Conservation (phyloP, 2,888 invertebrate genomes). For the Mythimna impura region DNA sequence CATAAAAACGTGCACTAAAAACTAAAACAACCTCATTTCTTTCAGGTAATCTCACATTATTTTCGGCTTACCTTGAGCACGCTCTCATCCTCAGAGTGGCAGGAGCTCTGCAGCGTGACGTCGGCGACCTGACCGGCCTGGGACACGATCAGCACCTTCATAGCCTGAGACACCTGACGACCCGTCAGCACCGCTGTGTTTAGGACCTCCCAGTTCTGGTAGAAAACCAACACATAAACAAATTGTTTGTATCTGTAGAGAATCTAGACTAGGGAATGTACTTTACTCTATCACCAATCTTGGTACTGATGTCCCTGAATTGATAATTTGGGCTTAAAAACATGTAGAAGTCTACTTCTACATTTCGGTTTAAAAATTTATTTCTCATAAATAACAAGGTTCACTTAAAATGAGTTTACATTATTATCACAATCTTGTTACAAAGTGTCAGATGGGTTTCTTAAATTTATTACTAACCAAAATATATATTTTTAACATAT, state of each 20-base stretch:
- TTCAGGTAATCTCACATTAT: neutral
- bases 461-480: too few species aligned
- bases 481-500: too few species aligned
- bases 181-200: conserved; percentile 99
- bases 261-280: neutral
- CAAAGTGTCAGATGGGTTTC: too few species aligned
- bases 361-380: too few species aligned
- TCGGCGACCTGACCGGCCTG: conserved; percentile 98
- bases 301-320: neutral
- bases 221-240: conserved; percentile 56
- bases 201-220: conserved; percentile 98
- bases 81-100: conserved; percentile 98
- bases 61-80: conserved; percentile 95
- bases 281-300: neutral
- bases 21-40: too few species aligned
- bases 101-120: conserved; percentile 98
- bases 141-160: conserved; percentile 98
- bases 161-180: conserved; percentile 97
- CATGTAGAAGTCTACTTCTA: too few species aligned
- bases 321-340: too few species aligned
- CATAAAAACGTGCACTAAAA: too few species aligned
- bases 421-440: too few species aligned
- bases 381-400: too few species aligned
- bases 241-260: neutral
- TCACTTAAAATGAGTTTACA: too few species aligned